Base-by-base conservation (phyloP, 37 sponge, comb jelly and placozoan genomes). In the Cladorhizidae sp. region DNA sequence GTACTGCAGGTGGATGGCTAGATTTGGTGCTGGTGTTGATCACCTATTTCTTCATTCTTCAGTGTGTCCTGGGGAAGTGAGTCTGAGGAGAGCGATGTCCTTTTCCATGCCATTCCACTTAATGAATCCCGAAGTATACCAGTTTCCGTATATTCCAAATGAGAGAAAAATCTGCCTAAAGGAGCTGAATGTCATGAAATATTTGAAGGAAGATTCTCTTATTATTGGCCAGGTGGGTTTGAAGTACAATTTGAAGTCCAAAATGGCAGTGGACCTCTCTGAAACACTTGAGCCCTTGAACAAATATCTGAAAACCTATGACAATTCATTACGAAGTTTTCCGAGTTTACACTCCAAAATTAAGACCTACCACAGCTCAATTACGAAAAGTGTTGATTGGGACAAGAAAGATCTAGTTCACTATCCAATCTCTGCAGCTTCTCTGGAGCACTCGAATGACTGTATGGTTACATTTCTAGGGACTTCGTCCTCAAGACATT, bases 381-480 rank as follows among this genome's bases (percentile, higher is more conserved):
- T 45, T 45, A 12, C 49, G 9, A 45, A 5, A 45, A 9, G 9
- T 45, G 9, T 45, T 45, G 8, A 5, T 9, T 45, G 9, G 5
- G 8, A 9, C 49, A 45, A 54, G 35, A 35, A 73, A 32, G 37
- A 55, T 54, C 45, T 23, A 8, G 28, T 79, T 21, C 25, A 62
- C 39, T 32, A 18, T 3, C 42, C 25, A 35, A 26, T 18, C 9
- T 9, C 49, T 45, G 49, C 49, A 12, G 49, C 49, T 12, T 9
- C 8, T 9, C 49, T 42, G 45, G 56, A 31, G 1, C 37, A 54
- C 12, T n/a, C 14, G 1, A 68, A 67, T 28, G 77, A 87, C 74
- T 70, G 81, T 3, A 35, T 56, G 12, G 67, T 98, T 20, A 86
- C 88, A 0, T 93, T 95, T 75, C 90, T 95, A 12, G 99, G 99